A percentile compares a stretch with the other conserved stretches of the same genome.
Evolutionary conservation across 2,797 vertebrate species (phyloP).

Genomic region (Enteromius thamalakanensis): DNA sequence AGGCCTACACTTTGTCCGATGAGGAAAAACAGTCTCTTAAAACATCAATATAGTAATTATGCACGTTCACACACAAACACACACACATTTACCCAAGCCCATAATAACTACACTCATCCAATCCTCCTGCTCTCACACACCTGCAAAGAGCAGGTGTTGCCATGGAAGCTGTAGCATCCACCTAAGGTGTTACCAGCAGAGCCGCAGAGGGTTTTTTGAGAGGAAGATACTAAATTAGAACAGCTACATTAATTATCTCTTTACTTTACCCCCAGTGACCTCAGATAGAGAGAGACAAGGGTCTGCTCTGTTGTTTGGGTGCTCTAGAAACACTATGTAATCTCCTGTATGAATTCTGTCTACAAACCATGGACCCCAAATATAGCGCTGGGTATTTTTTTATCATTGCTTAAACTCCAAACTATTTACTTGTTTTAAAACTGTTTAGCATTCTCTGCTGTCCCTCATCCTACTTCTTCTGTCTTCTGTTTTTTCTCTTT

Average conservation of each 20-base stretch:
- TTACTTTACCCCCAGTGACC: constrained; percentile 15
- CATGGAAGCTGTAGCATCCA: constrained; percentile 71
- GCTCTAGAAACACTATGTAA: neutral
- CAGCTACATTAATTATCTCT: constrained; percentile 40
- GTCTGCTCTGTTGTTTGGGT: neutral
- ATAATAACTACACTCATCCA: constrained; percentile 55
- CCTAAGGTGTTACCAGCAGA: constrained; percentile 64
- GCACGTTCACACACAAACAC: constrained; percentile 37
- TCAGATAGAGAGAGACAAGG: neutral
- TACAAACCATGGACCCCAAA: neutral
- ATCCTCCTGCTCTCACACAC: constrained; percentile 41
- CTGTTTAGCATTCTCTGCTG: constrained; percentile 20
- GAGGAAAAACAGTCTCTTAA: constrained; percentile 25
- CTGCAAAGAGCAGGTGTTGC: constrained; percentile 68
- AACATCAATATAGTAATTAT: constrained; percentile 54
- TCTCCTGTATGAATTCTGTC: neutral
- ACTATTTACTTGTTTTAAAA: neutral
- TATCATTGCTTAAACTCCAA: neutral
- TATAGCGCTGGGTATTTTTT: neutral
- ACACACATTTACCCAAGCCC: constrained; percentile 36
- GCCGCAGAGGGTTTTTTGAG: constrained; percentile 21
- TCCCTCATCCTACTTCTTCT: neutral
- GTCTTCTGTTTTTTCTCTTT: neutral
- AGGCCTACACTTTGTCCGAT: constrained; percentile 12
- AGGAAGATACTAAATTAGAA: constrained; percentile 31